phyloP scores from a whole-genome alignment of 2,888 invertebrate species.

The Chaetogeoica ovagalla region DNA sequence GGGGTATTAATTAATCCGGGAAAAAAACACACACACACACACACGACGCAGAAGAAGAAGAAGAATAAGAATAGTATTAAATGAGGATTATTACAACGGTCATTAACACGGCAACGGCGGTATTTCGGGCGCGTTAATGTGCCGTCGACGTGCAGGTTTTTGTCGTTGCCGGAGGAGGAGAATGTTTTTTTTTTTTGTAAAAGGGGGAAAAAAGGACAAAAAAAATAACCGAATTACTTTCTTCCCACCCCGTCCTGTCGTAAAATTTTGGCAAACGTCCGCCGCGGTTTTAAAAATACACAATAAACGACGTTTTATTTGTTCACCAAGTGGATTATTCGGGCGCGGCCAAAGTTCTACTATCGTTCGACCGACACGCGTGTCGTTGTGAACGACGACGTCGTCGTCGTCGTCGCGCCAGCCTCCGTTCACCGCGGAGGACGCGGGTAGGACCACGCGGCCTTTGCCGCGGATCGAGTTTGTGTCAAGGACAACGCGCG shows the following conservation, averaged over 20 bases:
- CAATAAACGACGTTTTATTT: not conserved
- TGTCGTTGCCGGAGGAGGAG: no score
- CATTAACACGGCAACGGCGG: no score
- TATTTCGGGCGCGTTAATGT: not conserved
- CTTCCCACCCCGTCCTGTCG: not conserved
- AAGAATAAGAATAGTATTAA: not conserved
- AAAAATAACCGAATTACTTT: not conserved
- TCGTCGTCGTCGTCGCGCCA: not conserved
- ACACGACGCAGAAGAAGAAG: no score
- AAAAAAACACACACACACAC: no score
- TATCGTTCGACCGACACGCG: conserved; percentile 31
- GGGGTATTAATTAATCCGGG: not conserved
- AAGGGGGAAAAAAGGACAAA: no score
- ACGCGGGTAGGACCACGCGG: not conserved
- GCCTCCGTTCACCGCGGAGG: no score
- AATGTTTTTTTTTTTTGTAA: no score
- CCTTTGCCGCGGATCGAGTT: conserved; percentile 16
- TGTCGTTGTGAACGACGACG: not conserved
- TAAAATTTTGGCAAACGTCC: conserved; percentile 47
- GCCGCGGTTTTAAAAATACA: conserved; percentile 41
- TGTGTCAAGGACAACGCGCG: conserved; percentile 45
- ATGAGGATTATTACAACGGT: no score
- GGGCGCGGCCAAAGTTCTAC: not conserved
- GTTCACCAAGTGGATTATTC: no score
- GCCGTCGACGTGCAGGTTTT: no score